Base-by-base conservation (phyloP, 2,888 invertebrate species). In the Diarsia dahlii region DNA sequence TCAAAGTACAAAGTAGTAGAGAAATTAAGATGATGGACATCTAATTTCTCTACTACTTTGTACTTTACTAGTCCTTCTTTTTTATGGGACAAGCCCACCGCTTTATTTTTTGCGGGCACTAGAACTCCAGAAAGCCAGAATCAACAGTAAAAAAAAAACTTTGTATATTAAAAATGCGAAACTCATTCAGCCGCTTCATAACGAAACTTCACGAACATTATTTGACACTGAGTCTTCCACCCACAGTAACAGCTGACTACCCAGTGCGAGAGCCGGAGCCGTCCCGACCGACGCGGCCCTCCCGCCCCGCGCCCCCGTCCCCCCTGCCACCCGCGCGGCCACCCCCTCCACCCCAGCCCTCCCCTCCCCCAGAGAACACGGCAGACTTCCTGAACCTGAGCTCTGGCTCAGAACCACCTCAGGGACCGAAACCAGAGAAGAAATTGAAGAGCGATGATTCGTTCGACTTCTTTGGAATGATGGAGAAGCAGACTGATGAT, bases 391-490 rank as follows among this genome's bases (percentile, higher is more conserved):
- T 95, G 0, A 95, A 95, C 86, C 82, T 96, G 0, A 89, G 84
- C 87, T 65, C 89, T 1, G 78, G 81, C 15, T 56, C 67, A 10
- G 60, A 73, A 3, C 58, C 87, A 50, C 45, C 63, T 15, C 78
- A 84, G 69, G 81, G 90, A 72, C 74, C 86, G 10, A 88, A 86
- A 63, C 50, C 80, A 0, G 92, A 92, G 76, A 92, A 90, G 73
- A 94, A 95, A 73, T 74, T 95, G 34, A 94, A 94, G 83, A 93
- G 88, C 76, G 94, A 94, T 48, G 97, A 97, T 89, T 97, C 97
- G 1, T 97, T 97, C 63, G 98, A 98, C 80, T 96, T 97, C 92
- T 97, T 97, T 81, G 96, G 96, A n/a, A 93, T 96, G 94, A 94
- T 94, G 96, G 96, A 92, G 97, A 98, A 97, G 94, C 93, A 89